Base-by-base conservation (phyloP, 2,797 vertebrate genomes). In the Galago senegalensis region DNA sequence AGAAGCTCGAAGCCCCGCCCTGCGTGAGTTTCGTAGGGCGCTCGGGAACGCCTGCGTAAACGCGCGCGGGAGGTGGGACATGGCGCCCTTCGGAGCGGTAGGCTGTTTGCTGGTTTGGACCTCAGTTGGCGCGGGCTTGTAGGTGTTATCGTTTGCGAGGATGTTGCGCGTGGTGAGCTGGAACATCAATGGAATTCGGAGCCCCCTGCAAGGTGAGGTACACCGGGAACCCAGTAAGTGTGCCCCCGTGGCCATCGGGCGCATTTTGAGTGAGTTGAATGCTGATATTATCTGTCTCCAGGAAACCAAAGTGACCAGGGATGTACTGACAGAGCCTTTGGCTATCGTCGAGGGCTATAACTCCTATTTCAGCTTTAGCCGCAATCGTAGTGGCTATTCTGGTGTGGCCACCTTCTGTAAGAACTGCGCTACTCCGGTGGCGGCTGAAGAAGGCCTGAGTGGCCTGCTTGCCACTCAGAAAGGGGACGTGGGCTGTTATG, bases 171-270 rank as follows among this genome's bases (percentile, higher is more conserved):
- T 98, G 65, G 98, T 98, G 69, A 99, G 98, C 76, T 99, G 99
- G 99, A 99, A 99, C 76, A 99, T 99, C 92, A 99, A 99, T 58
- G 99, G 99, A 16, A 99, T 99, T n/a, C 98, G 99, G 82, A 99
- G 46, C 31, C 98, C 98, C 77, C 96, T 97, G 1, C 98, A 98
- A 20, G 93, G 96, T 27, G n/a, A 37, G 49, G 29, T 34, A 7
- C 5, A 53, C 40, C 63, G 94, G 85, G 97, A 94, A 31, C 14
- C 95, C 85, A 79, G 46, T 94, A 93, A n/a, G 73, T 60, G 72
- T 89, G 21, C 88, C 27, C 11, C 88, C 46, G 12, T 69, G 92
- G 69, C 82, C 46, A 98, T 99, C 37, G 99, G 46, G 97, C 97
- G 93, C 40, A 97, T 98, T 43, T 98, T 99, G 25, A 99, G 99